Evolutionary conservation across 2,797 vertebrate genomes (phyloP), one percentile per base, ranked within the genome.

Genomic region (Glossophaga mutica): DNA sequence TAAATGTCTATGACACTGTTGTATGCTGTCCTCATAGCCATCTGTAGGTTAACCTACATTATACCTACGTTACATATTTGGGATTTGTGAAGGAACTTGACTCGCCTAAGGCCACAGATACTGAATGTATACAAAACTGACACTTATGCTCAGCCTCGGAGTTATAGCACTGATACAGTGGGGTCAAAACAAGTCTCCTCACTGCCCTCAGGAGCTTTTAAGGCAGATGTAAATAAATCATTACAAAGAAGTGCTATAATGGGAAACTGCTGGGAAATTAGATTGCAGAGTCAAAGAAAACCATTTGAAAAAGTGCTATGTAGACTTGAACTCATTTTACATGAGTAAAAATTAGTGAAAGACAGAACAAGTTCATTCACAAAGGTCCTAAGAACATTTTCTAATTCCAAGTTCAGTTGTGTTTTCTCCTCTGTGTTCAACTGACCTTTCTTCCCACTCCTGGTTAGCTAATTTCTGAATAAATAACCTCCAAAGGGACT

Each of bases 91-190:
- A 21, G 29, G 6, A 26, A 26, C 5, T n/a, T 68, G 19, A 34
- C 22, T 48, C 34, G 22, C 24, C 9, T 32, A 37, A 81, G 44
- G 68, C 57, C 24, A 74, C 22, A 37, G 67, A 55, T 19, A 67
- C 81, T 15, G 48, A 4, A 42, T 44, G 73, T 37, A 12, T 5
- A 77, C 8, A 2, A 48, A 34, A 10, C 5, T 22, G 85, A 44
- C 2, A 4, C 9, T 16, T 84, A 2, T 8, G 0, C 18, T 22
- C 32, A 42, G 39, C n/a, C 1, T 26, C 34, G 26, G 4, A 19
- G 16, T 34, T 26, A 29, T 0, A 8, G n/a, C 14, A 22, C 5
- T 12, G 9, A 37, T 18, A 10, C 9, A 19, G 2, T 9, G 8
- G 57, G 32, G 42, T 32, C 18, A 46, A 29, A 86, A 48, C 6